Percentiles rank a stretch among this genome's conserved stretches.
phyloP scores from a whole-genome alignment of 1,140 invertebrate species.

The Tribolium madens region DNA sequence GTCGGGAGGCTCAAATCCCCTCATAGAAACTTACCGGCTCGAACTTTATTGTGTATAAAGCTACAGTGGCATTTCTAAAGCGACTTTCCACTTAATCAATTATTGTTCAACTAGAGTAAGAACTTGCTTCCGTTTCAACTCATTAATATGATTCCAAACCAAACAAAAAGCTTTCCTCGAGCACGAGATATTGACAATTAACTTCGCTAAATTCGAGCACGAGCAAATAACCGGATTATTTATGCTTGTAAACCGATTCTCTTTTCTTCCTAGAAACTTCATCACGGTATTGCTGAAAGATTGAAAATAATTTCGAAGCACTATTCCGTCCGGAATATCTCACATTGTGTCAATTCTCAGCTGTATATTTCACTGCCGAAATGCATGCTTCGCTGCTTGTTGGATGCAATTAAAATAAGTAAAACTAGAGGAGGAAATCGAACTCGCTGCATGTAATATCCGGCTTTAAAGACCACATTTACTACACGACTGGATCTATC shows the following conservation, averaged over 20 bases:
- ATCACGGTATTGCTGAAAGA: background rate
- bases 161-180: conserved; percentile 20
- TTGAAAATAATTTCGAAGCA: background rate
- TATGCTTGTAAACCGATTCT: conserved; percentile 10
- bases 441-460: background rate
- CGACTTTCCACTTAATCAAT: conserved; percentile 37
- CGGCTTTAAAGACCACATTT: background rate
- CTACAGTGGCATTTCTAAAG: conserved; percentile 32
- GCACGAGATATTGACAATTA: conserved; percentile 38
- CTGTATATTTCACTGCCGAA: background rate
- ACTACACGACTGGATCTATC: background rate
- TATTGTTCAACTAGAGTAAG: conserved; percentile 37
- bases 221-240: conserved; percentile 34
- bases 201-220: conserved; percentile 30
- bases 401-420: background rate
- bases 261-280: conserved; percentile 14
- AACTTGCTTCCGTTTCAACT: conserved; percentile 34
- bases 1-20: conserved; percentile 12
- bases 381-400: background rate
- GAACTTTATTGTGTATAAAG: conserved; percentile 36
- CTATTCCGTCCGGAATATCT: background rate
- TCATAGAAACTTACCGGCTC: conserved; percentile 27
- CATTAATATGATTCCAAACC: conserved; percentile 31
- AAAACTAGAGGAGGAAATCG: background rate
- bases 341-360: background rate